Base-by-base conservation (phyloP, 1,140 invertebrate genomes). In the Megalopta genalis region DNA sequence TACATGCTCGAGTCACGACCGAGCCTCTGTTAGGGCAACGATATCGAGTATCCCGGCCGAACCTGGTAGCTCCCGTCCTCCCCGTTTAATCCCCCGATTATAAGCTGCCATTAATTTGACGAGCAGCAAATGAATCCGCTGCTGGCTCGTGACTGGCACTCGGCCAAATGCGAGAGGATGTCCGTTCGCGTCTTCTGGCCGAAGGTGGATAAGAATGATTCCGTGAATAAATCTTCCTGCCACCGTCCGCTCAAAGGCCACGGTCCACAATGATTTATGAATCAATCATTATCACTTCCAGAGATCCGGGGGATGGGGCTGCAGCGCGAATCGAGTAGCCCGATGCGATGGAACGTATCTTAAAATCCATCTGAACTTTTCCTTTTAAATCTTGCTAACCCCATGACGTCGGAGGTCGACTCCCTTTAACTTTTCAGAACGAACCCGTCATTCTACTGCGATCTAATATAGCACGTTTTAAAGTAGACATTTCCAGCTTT, bases 201-300 rank as follows among this genome's bases (percentile, higher is more conserved):
- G 37, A 5, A 5, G 27, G 14, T 23, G 27, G 14, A 71, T 39
- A 39, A 64, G 76, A 78, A 57, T n/a, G 76, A 78, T 78, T 72
- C 69, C 46, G 37, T 18, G 69, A 78, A 78, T 78, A 78, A 72
- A 78, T 78, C 76, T 78, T 72, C n/a, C 68, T 42, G 64, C 68
- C 59, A 64, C 68, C 23, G 76, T 63, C 59, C 23, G 27, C 76
- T 72, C 59, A 32, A 32, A 71, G 42, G 25, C 23, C n/a, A 32
- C 76, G 46, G 60, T 65, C 8, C 76, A 18, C 16, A 23, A 60
- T 78, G 76, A 72, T 78, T 78, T 78, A 78, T 57, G 76, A 72
- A 72, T 78, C 76, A 65, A 78, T 78, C 76, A 23, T 78, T 78
- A 78, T 78, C 76, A 65, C 76, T 78, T 78, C 57, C 42, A 57